Evolutionary conservation across 2,888 invertebrate genomes (phyloP), one percentile per base, ranked within the genome.

Genomic region (Colletes collaris): DNA sequence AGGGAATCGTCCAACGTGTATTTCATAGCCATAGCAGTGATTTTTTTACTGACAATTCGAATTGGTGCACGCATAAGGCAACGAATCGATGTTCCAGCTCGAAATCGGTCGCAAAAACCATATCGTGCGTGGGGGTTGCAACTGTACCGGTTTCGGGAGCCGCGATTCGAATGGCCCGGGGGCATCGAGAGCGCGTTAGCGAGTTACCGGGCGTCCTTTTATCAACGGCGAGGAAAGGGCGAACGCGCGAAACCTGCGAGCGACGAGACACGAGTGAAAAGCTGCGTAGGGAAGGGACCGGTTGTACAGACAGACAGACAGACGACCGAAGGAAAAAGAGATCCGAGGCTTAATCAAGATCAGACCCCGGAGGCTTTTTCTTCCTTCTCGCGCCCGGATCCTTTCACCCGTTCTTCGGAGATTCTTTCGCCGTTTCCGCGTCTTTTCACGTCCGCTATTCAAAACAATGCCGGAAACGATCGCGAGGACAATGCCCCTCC

Each of bases 301-400:
- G 62, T 66, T 73, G 56, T 55, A 56, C 59, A 59, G 65, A 7
- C 44, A 66, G 63, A 44, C 46, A 46, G 44, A 46, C 60, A 63
- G 50, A 60, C 80, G 76, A 73, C 49, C 49, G 69, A 69, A 55
- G 52, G 68, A 67, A 75, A 72, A 79, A 67, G 59, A 69, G 65
- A 81, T 73, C 70, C 81, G 83, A 82, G 89, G 89, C 89, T 91
- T 90, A 90, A 91, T 90, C 91, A 89, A 83, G 85, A 91, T 89
- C 87, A 87, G 86, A 80, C 83, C 85, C 87, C 70, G 77, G 66
- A 86, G 86, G 81, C 69, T 83, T 79, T 76, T 71, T 59, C 76
- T 67, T 65, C 46, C 52, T 65, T 75, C 62, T 49, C 68, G 55
- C 75, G 68, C 65, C 59, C 16, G 8, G 44, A n/a, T 59, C 50